These are phyloP conservation scores for Euplexia lucipara DNA, from an alignment of 2,888 invertebrate species.

Conservation along the genomic window DNA sequence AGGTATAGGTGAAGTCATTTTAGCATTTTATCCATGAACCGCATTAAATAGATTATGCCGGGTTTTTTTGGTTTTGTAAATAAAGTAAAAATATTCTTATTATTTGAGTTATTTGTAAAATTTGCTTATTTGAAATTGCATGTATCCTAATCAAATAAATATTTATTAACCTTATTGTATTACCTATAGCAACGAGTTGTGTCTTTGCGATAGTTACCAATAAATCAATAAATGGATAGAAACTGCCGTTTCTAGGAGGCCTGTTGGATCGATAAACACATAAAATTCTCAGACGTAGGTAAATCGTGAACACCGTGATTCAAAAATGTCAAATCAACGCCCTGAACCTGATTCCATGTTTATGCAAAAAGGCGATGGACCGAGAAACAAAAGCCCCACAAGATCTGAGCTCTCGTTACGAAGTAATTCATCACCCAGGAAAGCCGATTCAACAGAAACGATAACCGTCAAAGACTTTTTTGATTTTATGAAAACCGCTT, in stretches of 20 bases:
- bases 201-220: constrained; percentile 9
- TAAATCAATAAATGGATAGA: constrained; percentile 24
- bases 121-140: constrained; percentile 49
- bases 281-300: constrained; percentile 55
- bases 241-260: constrained; percentile 60
- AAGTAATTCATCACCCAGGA: constrained; percentile 72
- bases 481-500: constrained; percentile 94
- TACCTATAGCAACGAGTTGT: constrained; percentile 25
- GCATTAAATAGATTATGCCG: constrained; percentile 47
- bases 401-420: constrained; percentile 72
- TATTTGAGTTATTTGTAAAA: constrained; percentile 30
- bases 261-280: constrained; percentile 76
- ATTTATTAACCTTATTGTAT: background rate
- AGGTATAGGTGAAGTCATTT: constrained; percentile 32
- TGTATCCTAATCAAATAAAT: constrained; percentile 18
- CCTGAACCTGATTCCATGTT: constrained; percentile 86
- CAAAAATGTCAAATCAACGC: constrained; percentile 82
- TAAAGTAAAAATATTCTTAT: constrained; percentile 45
- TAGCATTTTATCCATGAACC: constrained; percentile 10
- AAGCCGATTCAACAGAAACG: constrained; percentile 88
- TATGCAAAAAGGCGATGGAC: constrained; percentile 77
- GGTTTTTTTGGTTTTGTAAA: constrained; percentile 62
- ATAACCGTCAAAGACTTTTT: constrained; percentile 93
- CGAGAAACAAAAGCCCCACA: constrained; percentile 72
- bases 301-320: constrained; percentile 21